Evolutionary conservation across 2,113 vertebrate species (phyloP).

Genomic region (Oxyura jamaicensis): DNA sequence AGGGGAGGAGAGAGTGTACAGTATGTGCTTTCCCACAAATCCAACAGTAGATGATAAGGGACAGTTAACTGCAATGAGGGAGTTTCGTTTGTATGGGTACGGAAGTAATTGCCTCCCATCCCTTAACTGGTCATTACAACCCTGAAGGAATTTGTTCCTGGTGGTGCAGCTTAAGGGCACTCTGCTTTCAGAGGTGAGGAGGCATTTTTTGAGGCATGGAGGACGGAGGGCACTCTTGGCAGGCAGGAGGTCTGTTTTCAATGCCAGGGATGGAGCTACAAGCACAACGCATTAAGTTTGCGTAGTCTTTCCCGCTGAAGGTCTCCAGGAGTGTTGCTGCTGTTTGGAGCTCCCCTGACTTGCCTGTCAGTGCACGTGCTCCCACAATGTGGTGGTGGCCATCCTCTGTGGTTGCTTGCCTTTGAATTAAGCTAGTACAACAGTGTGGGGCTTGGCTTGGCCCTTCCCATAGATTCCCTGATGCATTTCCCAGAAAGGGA

Average conservation of each 20-base stretch:
- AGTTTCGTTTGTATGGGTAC: slow-evolving; percentile 56
- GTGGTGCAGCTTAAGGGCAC: slow-evolving; percentile 28
- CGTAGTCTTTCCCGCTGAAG: background rate
- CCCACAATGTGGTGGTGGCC: no score
- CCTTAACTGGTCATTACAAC: slow-evolving; percentile 45
- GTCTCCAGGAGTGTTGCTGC: background rate
- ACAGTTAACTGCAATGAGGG: slow-evolving; percentile 51
- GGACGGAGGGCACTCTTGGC: background rate
- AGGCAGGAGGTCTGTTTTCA: background rate
- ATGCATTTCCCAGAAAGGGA: background rate
- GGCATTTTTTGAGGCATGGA: background rate
- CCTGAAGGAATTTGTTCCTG: slow-evolving; percentile 24
- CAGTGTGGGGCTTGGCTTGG: background rate
- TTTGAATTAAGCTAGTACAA: background rate
- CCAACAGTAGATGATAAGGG: slow-evolving; percentile 46
- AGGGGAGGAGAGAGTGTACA: background rate
- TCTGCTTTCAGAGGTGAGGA: background rate
- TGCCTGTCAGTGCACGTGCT: accelerated
- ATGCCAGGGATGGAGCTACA: background rate
- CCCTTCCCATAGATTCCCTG: background rate
- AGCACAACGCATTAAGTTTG: accelerated
- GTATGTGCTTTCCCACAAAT: background rate
- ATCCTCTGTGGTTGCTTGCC: accelerated
- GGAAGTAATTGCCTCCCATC: slow-evolving; percentile 61
- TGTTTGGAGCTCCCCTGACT: background rate